These are phyloP conservation scores for Indri indri DNA, from an alignment of 2,113 vertebrate genomes.

Conservation along the genomic window DNA sequence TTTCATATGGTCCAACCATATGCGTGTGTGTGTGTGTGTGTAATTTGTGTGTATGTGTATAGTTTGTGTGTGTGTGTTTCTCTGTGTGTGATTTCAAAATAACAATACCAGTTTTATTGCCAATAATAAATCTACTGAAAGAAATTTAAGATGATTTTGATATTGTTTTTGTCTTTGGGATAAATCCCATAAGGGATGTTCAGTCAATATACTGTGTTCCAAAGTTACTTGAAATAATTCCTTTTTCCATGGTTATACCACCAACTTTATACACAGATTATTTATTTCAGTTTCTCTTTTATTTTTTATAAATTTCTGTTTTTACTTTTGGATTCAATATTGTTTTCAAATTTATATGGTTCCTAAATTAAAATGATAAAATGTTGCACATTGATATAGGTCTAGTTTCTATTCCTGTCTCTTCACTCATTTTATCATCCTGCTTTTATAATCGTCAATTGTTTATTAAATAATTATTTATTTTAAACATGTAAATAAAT, in stretches of 20 bases:
- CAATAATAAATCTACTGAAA: background rate
- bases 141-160: conserved; percentile 9
- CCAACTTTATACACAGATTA: background rate
- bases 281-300: background rate
- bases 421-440: background rate
- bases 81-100: background rate
- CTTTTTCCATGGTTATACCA: background rate
- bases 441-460: background rate
- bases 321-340: background rate
- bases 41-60: background rate
- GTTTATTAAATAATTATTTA: background rate
- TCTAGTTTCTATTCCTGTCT: background rate
- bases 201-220: background rate
- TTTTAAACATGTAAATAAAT: background rate
- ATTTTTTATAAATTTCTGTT: background rate
- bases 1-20: background rate
- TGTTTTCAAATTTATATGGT: background rate
- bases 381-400: background rate
- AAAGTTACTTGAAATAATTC: conserved; percentile 39
- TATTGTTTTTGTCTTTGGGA: conserved; percentile 19
- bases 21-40: background rate
- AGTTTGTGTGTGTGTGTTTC: background rate
- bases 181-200: background rate
- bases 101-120: background rate
- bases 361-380: background rate